phyloP scores from a whole-genome alignment of 2,888 invertebrate genomes.

The Ephialtes manifestator region DNA sequence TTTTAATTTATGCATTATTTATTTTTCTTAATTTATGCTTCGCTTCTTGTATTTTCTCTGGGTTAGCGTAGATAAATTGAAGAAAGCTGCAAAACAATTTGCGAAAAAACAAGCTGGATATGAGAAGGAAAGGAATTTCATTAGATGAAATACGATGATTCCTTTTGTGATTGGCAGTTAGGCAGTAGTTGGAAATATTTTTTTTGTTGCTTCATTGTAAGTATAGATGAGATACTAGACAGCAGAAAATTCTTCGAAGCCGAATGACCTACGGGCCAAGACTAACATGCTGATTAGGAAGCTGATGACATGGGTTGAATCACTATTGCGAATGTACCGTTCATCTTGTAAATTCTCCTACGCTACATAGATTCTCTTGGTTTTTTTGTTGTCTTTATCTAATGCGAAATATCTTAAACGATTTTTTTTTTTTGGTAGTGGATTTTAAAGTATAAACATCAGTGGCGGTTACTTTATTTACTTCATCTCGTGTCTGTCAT shows the following conservation, averaged over 20 bases:
- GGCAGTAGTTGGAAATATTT: background rate
- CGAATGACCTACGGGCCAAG: constrained; percentile 22
- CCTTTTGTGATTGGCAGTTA: constrained; percentile 22
- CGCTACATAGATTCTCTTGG: background rate
- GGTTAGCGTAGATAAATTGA: background rate
- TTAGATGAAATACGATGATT: constrained; percentile 31
- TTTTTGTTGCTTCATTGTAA: background rate
- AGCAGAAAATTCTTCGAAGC: background rate
- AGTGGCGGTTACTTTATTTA: background rate
- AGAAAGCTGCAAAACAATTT: background rate
- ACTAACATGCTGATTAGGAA: constrained; percentile 39
- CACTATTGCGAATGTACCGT: constrained; percentile 46
- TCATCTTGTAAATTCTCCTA: background rate
- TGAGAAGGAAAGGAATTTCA: constrained; percentile 22
- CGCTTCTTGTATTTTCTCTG: no score
- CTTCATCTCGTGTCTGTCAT: background rate
- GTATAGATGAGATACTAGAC: background rate
- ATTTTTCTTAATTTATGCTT: no score
- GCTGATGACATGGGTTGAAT: constrained; percentile 30
- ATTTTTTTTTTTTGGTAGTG: constrained; percentile 1
- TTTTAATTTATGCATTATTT: no score
- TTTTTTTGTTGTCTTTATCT: background rate
- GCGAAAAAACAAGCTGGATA: background rate
- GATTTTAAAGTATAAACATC: background rate
- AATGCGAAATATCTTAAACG: background rate